Evolutionary conservation across 2,797 vertebrate species (phyloP).

Genomic region (Eulemur rubriventer): DNA sequence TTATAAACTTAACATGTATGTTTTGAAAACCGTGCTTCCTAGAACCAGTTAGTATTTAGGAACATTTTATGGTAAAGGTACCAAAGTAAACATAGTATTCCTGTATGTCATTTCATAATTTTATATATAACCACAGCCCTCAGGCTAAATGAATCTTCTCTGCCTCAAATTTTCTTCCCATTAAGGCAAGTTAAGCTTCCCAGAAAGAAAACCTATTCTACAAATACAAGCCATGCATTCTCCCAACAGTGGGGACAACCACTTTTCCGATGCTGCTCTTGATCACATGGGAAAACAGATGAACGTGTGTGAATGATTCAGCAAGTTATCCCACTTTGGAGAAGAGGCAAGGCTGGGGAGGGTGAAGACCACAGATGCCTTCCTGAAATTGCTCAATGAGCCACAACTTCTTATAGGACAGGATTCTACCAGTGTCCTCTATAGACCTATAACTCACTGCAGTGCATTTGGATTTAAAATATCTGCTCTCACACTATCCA

Average conservation of each 20-base stretch:
- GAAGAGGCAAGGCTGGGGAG: not conserved
- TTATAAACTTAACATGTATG: not conserved
- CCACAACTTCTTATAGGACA: constrained; percentile 30
- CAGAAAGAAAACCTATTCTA: not conserved
- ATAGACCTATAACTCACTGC: not conserved
- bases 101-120: not conserved
- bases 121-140: not conserved
- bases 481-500: not conserved
- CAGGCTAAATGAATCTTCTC: not conserved
- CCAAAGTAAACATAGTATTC: not conserved
- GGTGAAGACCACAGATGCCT: constrained; percentile 3
- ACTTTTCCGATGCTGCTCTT: not conserved
- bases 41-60: not conserved
- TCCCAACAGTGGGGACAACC: not conserved
- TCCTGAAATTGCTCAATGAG: constrained; percentile 57
- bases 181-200: not conserved
- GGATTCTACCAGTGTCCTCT: not conserved
- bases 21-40: constrained; percentile 10
- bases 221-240: not conserved
- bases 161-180: not conserved
- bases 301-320: constrained; percentile 51
- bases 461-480: not conserved
- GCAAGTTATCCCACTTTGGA: constrained; percentile 29
- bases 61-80: not conserved
- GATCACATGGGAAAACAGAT: not conserved